Conservation (phyloP, 2,888 invertebrate species). For the Slavum lentiscoides region DNA sequence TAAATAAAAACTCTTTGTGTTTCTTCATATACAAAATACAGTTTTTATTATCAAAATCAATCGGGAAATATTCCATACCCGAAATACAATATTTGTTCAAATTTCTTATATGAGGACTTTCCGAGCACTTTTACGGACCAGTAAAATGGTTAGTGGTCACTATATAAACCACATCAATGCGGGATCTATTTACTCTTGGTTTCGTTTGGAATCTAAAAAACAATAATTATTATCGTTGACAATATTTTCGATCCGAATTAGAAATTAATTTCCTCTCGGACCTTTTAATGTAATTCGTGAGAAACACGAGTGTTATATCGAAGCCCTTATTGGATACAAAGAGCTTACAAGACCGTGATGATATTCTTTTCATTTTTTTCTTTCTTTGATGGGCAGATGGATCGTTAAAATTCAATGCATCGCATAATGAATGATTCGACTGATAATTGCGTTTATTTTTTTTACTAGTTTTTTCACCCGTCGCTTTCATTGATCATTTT, state of each 20-base stretch:
- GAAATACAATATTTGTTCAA: no score
- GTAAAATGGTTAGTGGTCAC: neutral
- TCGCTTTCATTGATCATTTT: neutral
- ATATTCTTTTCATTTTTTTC: neutral
- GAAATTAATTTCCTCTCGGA: neutral
- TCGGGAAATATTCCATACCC: no score
- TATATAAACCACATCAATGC: neutral
- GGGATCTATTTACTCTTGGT: neutral
- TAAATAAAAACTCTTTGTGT: no score
- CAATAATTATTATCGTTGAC: neutral
- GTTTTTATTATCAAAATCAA: no score
- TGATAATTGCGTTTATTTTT: slow-evolving; percentile 22
- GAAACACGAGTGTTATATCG: neutral
- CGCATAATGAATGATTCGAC: slow-evolving; percentile 32
- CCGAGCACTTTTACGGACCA: neutral
- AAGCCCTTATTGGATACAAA: no score
- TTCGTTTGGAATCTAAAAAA: neutral
- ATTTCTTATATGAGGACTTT: no score
- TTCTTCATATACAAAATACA: no score
- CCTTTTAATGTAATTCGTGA: neutral
- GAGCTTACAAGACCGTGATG: no score
- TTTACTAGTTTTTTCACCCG: neutral
- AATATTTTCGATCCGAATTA: neutral
- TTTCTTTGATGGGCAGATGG: neutral
- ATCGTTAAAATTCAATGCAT: slow-evolving; percentile 34